phyloP scores from a whole-genome alignment of 2,113 vertebrate species.

The Labrus mixtus region DNA sequence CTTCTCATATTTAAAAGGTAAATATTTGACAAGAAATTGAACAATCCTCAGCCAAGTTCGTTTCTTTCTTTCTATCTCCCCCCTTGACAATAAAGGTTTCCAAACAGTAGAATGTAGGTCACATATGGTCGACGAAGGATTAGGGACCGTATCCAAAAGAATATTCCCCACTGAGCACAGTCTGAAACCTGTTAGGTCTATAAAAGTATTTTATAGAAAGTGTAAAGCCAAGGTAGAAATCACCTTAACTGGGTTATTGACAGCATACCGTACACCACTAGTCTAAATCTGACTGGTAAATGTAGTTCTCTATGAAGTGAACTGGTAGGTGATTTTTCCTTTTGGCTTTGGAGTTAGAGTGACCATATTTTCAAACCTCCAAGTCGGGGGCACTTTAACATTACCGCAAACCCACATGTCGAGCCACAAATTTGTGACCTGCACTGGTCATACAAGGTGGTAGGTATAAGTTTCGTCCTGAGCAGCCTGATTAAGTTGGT shows the following conservation, averaged over 20 bases:
- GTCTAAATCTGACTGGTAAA: neutral
- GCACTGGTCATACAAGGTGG: too few relatives aligned
- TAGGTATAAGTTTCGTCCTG: too few relatives aligned
- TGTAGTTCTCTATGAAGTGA: neutral
- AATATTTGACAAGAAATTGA: neutral
- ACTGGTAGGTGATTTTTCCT: neutral
- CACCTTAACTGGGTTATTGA: neutral
- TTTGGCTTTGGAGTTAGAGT: too few relatives aligned
- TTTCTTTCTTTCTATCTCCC: neutral
- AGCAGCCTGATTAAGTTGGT: too few relatives aligned
- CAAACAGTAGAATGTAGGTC: slow-evolving; percentile 37
- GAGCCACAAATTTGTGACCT: too few relatives aligned
- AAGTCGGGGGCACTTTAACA: too few relatives aligned
- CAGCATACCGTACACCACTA: neutral
- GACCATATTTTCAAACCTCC: too few relatives aligned
- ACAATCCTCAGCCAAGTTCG: neutral
- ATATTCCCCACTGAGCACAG: neutral
- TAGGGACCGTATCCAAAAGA: neutral
- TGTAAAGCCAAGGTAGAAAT: neutral
- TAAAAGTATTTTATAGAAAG: neutral
- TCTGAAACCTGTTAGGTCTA: neutral
- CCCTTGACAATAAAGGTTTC: neutral
- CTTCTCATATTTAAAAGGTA: neutral
- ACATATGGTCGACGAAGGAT: slow-evolving; percentile 28
- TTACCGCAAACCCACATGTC: too few relatives aligned